Base-by-base conservation (phyloP, 2,888 invertebrate species). In the Eilema griseolum region DNA sequence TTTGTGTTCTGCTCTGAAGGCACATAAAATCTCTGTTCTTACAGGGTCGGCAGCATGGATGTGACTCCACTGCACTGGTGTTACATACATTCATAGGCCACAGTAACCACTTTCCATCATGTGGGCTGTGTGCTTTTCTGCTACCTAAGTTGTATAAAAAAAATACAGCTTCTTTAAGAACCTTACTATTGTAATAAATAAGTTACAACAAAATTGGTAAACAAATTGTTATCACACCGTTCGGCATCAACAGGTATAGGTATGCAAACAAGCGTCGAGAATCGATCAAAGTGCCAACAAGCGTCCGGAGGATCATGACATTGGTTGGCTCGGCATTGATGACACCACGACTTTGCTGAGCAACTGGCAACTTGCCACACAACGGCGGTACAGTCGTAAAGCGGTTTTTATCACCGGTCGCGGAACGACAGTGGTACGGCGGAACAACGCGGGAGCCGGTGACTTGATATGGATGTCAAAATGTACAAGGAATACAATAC, bases 221-320 rank as follows among this genome's bases (percentile, higher is more conserved):
- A 62, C 67, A 77, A 79, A 63, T 61, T 41, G n/a, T 60, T 72
- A 69, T 66, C 67, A 70, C 28, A 66, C 69, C n/a, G 63, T 65
- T 74, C 73, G 65, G 81, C 71, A 69, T 74, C 46, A 66, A 67
- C 60, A 61, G 20, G 23, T 66, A 70, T 16, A 60, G 46, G 73
- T 73, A 82, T 75, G 71, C 70, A 68, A 71, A 80, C 62, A 60
- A 74, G 67, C 80, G 74, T 78, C 71, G 78, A 61, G 67, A 76
- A 82, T 82, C 81, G 83, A 82, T 80, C 78, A 81, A 76, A 74
- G 78, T 82, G 81, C 78, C 81, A 81, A 72, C 76, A 70, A 73
- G 70, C 67, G 71, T 82, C 74, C 75, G 83, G 83, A 81, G 81
- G 81, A 81, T 81, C 81, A 81, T 81, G 88, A 86, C 87, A 87